phyloP scores from a whole-genome alignment of 2,797 vertebrate genomes.

The Pseudopleuronectes americanus region DNA sequence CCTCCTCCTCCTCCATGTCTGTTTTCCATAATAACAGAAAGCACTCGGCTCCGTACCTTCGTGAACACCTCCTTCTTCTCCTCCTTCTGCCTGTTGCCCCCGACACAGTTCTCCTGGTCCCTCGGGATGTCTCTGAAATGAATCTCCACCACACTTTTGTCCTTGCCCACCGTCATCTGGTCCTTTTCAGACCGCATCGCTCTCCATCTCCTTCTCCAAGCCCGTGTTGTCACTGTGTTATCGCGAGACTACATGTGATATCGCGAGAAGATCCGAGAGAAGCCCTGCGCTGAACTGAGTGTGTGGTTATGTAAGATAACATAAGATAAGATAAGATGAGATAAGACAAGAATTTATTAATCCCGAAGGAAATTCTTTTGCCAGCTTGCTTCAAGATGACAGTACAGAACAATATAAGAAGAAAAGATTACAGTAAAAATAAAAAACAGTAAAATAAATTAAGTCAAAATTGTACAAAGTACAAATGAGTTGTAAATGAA shows the following conservation, averaged over 20 bases:
- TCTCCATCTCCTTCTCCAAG: constrained; percentile 72
- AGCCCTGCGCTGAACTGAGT: background rate
- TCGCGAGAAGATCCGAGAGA: constrained; percentile 60
- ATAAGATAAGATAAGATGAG: too few species aligned
- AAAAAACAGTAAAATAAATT: too few species aligned
- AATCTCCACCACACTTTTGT: constrained; percentile 82
- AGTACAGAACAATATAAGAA: too few species aligned
- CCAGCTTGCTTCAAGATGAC: too few species aligned
- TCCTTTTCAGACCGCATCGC: constrained; percentile 89
- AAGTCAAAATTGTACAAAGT: too few species aligned
- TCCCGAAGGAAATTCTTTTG: too few species aligned
- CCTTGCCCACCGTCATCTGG: constrained; percentile 78
- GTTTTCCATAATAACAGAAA: constrained; percentile 38
- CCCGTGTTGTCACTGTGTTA: constrained; percentile 13
- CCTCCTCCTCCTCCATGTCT: constrained; percentile 66
- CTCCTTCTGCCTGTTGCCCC: constrained; percentile 76
- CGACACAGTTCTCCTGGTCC: constrained; percentile 75
- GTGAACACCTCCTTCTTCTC: constrained; percentile 87
- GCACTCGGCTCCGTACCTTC: constrained; percentile 72
- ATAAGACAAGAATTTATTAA: too few species aligned
- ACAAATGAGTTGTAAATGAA: too few species aligned
- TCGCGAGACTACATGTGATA: constrained; percentile 75
- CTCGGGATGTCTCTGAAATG: constrained; percentile 81
- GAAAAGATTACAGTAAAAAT: too few species aligned
- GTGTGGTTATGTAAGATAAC: too few species aligned